These are phyloP conservation scores for Microctenopoma stevenorrisi DNA, from an alignment of 2,797 vertebrate genomes.

Conservation along the genomic window DNA sequence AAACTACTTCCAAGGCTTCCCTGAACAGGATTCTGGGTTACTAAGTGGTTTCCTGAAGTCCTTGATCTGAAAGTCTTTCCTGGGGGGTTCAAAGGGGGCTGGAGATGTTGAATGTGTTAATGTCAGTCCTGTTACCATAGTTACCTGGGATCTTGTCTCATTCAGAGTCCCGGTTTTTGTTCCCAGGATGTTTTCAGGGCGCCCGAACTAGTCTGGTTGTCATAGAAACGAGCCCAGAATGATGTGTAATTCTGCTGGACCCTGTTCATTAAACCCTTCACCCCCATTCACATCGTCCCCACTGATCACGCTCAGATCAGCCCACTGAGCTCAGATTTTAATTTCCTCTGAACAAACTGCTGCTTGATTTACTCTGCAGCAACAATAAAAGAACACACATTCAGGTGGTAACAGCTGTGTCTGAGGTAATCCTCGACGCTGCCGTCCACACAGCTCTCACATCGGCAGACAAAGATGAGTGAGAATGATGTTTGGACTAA, in stretches of 20 bases:
- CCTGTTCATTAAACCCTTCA: background rate
- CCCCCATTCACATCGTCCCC: background rate
- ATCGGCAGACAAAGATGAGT: too few species aligned
- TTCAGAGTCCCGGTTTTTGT: background rate
- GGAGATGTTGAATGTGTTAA: background rate
- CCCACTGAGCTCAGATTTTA: background rate
- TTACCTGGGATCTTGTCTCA: background rate
- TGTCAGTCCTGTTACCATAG: background rate
- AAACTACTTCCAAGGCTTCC: too few species aligned
- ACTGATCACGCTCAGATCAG: background rate
- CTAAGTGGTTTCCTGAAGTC: too few species aligned
- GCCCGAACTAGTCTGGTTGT: background rate
- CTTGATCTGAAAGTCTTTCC: too few species aligned
- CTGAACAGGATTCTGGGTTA: too few species aligned
- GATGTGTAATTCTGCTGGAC: conserved; percentile 4
- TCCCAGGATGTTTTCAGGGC: background rate
- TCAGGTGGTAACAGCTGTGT: too few species aligned
- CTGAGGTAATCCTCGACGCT: too few species aligned
- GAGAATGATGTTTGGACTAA: too few species aligned
- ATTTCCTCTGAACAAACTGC: too few species aligned
- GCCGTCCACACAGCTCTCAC: too few species aligned
- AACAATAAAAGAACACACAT: too few species aligned
- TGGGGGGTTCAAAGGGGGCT: background rate
- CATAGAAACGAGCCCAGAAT: background rate
- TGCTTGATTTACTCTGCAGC: background rate